phyloP scores from a whole-genome alignment of 2,113 vertebrate species.

The Chlorodrepanis virens region DNA sequence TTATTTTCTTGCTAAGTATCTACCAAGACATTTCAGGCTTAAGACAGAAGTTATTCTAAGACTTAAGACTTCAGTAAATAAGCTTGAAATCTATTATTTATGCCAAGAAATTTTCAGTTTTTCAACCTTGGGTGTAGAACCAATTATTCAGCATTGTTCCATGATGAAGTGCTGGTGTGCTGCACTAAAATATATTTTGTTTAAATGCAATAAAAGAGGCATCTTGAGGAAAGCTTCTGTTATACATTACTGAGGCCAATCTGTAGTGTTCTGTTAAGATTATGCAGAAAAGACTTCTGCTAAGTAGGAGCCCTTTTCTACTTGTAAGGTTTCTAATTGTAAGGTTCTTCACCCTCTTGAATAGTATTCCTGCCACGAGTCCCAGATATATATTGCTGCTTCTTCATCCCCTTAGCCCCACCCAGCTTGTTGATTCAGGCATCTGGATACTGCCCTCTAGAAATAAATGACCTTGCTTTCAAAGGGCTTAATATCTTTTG shows the following conservation, averaged over 20 bases:
- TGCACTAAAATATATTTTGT: neutral
- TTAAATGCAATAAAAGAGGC: neutral
- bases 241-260: neutral
- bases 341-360: neutral
- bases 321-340: rapidly evolving
- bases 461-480: neutral
- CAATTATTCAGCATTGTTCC: neutral
- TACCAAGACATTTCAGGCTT: neutral
- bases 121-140: neutral
- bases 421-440: neutral
- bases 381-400: neutral
- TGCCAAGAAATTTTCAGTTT: conserved; percentile 1
- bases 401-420: neutral
- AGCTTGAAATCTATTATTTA: conserved; percentile 40
- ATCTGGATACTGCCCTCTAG: neutral
- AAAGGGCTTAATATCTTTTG: neutral
- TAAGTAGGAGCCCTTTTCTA: neutral
- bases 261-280: neutral
- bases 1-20: neutral
- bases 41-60: neutral
- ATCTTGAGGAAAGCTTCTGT: neutral
- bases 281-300: neutral
- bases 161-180: neutral
- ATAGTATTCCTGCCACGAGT: neutral
- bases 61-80: neutral